Evolutionary conservation across 2,888 invertebrate species (phyloP).

Genomic region (Mythimna loreyi): DNA sequence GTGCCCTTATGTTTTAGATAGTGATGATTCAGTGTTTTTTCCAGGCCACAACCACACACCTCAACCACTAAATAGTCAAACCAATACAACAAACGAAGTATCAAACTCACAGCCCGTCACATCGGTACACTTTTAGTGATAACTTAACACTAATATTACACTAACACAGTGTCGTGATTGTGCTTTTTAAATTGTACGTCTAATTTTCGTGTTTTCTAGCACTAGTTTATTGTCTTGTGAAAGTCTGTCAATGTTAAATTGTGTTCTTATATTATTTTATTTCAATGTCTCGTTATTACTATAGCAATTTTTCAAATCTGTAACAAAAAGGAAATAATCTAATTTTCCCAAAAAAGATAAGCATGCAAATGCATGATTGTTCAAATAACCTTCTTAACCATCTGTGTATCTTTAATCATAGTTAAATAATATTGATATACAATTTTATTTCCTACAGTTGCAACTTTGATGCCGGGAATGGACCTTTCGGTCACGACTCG

Average conservation of each 20-base stretch:
- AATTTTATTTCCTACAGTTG: constrained; percentile 79
- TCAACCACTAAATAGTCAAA: constrained; percentile 75
- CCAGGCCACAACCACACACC: constrained; percentile 84
- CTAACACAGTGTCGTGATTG: constrained; percentile 65
- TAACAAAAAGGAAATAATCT: constrained; percentile 6
- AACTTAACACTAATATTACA: constrained; percentile 71
- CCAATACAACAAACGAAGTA: constrained; percentile 78
- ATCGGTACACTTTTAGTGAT: constrained; percentile 80
- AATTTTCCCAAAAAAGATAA: constrained; percentile 36
- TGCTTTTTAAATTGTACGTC: constrained; percentile 56
- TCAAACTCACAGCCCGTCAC: constrained; percentile 78
- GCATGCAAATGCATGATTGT: constrained; percentile 72
- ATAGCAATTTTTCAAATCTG: constrained; percentile 26
- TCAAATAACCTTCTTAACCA: constrained; percentile 41
- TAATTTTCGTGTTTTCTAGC: constrained; percentile 51
- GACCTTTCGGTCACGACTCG: constrained; percentile 92
- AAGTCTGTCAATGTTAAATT: constrained; percentile 51
- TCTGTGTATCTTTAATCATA: constrained; percentile 21
- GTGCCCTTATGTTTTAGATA: constrained; percentile 56
- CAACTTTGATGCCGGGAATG: constrained; percentile 89
- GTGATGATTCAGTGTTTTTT: constrained; percentile 73
- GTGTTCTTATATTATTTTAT: constrained; percentile 40
- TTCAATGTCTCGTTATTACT: constrained; percentile 46
- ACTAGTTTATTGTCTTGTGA: constrained; percentile 62
- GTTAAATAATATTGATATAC: constrained; percentile 24